Conservation (phyloP, 2,797 vertebrate species). For the Gymnocypris eckloni region DNA sequence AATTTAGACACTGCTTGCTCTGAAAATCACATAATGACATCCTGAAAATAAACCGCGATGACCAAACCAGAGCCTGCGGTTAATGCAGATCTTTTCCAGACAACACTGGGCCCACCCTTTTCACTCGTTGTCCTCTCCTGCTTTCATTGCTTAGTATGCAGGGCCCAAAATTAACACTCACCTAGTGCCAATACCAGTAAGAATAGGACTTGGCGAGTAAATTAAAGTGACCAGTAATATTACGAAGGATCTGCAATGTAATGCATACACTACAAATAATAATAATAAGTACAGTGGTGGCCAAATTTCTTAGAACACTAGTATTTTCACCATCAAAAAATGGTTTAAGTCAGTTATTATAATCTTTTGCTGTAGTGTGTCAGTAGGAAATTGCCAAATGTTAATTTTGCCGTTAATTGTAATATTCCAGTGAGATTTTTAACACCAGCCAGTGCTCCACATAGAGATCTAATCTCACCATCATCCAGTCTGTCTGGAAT, state of each 20-base stretch:
- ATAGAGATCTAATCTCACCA: too few species aligned
- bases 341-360: too few species aligned
- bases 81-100: slow-evolving; percentile 52
- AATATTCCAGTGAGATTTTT: too few species aligned
- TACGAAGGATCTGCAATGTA: background rate
- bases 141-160: slow-evolving; percentile 1
- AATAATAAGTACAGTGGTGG: background rate
- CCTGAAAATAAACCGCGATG: slow-evolving; percentile 53
- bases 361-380: too few species aligned
- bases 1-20: slow-evolving; percentile 59
- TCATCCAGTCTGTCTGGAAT: too few species aligned
- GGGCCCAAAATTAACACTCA: background rate
- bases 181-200: background rate
- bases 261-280: background rate
- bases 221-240: background rate
- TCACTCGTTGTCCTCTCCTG: slow-evolving; percentile 17
- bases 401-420: too few species aligned
- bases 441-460: too few species aligned
- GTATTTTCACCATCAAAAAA: too few species aligned
- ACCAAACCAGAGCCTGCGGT: slow-evolving; percentile 51
- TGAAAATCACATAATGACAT: slow-evolving; percentile 59
- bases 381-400: too few species aligned
- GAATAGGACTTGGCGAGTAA: background rate
- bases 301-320: too few species aligned
- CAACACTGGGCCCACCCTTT: slow-evolving; percentile 10